phyloP scores from a whole-genome alignment of 2,797 vertebrate species.

The Malacoraja senta region DNA sequence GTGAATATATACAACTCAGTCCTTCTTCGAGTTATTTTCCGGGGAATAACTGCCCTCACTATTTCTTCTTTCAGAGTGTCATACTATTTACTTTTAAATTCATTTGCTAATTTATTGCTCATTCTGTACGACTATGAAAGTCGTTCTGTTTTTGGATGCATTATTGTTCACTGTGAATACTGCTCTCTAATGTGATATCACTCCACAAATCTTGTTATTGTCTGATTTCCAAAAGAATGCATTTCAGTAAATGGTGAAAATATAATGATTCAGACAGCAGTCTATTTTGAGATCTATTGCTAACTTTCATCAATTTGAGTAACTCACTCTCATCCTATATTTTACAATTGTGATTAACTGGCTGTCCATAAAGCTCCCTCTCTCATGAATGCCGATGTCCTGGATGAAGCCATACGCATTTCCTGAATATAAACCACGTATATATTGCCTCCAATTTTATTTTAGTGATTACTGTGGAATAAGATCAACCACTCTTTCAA shows the following conservation, averaged over 20 bases:
- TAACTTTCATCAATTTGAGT: not conserved
- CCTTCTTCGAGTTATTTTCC: too few species aligned
- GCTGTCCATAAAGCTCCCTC: not conserved
- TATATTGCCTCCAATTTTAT: not conserved
- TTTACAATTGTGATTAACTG: not conserved
- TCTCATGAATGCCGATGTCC: not conserved
- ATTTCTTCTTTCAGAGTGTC: not conserved
- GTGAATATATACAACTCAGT: not conserved
- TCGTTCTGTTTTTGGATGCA: not conserved
- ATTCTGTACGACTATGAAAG: not conserved
- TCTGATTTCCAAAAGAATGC: not conserved
- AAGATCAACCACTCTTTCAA: not conserved
- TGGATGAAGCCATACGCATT: too few species aligned
- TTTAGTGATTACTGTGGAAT: not conserved
- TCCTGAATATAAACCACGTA: too few species aligned
- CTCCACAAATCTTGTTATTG: not conserved
- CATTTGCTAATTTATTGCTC: not conserved
- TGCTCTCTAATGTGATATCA: not conserved
- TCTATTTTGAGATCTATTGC: not conserved
- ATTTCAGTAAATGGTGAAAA: not conserved
- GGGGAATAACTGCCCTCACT: not conserved
- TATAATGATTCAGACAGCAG: not conserved
- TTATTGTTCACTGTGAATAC: not conserved
- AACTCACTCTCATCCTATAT: not conserved
- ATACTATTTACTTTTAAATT: not conserved